Evolutionary conservation across 2,888 invertebrate species (phyloP), one percentile per base, ranked within the genome.

Genomic region (Mongoloraphidia duomilia): DNA sequence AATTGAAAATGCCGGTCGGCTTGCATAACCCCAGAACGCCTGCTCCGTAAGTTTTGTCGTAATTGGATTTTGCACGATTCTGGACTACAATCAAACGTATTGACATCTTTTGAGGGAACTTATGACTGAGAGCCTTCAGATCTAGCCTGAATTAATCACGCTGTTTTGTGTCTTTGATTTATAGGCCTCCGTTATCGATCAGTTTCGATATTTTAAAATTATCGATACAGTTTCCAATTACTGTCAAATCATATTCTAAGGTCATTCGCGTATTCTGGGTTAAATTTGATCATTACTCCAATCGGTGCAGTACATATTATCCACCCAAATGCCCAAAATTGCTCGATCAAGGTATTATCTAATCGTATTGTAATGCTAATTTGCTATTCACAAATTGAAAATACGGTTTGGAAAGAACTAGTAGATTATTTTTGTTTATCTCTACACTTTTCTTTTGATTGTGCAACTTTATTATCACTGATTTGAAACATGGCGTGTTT

Each of bases 221-320:
- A 57, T 61, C 64, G 46, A 63, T 74, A 1, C 59, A 67, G 0
- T 60, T 74, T 46, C 76, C 76, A 1, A 58, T 61, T 5, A 60
- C 60, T 0, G 62, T 75, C 1, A 63, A 66, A 37, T 60, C 70
- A 8, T 65, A 66, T 44, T 66, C 63, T 40, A 64, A 68, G 26
- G 72, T 72, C 0, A 57, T 75, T 26, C 63, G 75, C 17, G 70
- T 66, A 1, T 63, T 75, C 52, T 74, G 74, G 65, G 55, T 73
- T 5, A 70, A 65, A 51, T 76, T 73, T 55, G 74, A 76, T 56
- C 75, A 76, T 56, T 65, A 73, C 40, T 75, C 73, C 54, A 74
- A 75, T 55, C 65, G 67, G 34, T 68, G 71, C 53, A 57, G 56
- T 12, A 67, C 53, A 10, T 63, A 52, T 47, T 12, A 50, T 2